Percentiles rank a stretch among this genome's conserved stretches.
Evolutionary conservation across 2,113 vertebrate genomes (phyloP).

Genomic region (Strigops habroptila): DNA sequence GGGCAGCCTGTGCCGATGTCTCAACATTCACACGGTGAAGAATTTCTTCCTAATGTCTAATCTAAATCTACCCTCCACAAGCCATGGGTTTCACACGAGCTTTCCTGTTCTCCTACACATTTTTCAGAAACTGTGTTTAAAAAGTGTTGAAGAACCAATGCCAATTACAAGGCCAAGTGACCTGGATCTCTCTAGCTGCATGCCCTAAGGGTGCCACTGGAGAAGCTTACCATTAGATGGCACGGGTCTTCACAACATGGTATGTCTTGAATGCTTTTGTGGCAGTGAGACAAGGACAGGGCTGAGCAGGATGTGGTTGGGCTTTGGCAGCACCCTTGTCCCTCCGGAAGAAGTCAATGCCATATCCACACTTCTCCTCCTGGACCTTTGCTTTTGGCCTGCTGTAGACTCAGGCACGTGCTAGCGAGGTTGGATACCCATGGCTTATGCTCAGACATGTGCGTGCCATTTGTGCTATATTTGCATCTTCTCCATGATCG

Average conservation of each 20-base stretch:
- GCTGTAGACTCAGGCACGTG: not conserved
- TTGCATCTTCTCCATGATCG: not conserved
- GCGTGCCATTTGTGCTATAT: not conserved
- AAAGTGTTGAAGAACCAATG: not conserved
- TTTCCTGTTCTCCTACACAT: not conserved
- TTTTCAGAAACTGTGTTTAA: not conserved
- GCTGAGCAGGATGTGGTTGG: not conserved
- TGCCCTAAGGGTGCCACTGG: fast-evolving
- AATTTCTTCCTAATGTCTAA: not conserved
- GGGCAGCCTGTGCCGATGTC: not conserved
- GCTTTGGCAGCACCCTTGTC: not conserved
- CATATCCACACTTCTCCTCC: not conserved
- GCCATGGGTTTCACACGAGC: not conserved
- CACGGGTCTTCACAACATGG: not conserved
- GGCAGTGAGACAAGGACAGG: not conserved
- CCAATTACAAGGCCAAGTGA: not conserved
- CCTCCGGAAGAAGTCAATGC: not conserved
- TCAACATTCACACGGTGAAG: not conserved
- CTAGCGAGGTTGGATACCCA: not conserved
- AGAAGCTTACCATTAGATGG: not conserved
- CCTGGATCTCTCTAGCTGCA: not conserved
- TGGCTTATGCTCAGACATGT: not conserved
- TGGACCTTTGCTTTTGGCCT: fast-evolving
- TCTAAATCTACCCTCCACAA: not conserved
- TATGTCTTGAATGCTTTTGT: not conserved